Evolutionary conservation across 1,140 invertebrate species (phyloP), one percentile per base, ranked within the genome.

Genomic region (Drosophila tsacasi): DNA sequence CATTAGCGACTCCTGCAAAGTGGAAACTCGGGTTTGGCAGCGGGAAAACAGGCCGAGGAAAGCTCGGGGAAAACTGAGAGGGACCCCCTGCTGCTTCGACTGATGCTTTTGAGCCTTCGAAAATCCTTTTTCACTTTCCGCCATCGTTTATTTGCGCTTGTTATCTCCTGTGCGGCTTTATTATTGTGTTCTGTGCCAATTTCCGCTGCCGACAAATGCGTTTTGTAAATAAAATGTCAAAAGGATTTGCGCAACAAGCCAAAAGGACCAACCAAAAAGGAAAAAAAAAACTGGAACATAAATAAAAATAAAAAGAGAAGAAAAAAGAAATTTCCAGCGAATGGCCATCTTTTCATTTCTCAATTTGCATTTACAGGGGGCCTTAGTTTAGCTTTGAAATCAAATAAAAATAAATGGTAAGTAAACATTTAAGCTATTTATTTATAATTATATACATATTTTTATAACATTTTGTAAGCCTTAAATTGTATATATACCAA

Each of bases 141-240:
- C 44, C 44, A 50, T 49, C 76, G 76, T 55, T 79, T 76, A 44
- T 72, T 72, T 63, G 58, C 75, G 68, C 75, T 76, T 71, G 59
- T 73, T 78, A 68, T 74, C 79, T 55, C 57, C 72, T 75, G 78
- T 76, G 83, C 65, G 83, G 79, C 78, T 85, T 81, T 85, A 85
- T 85, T 85, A 86, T 86, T 86, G 83, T 81, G 83, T 71, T 85
- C 83, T 79, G 75, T 81, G 83, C 83, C 83, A 85, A 85, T 85
- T 85, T 85, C 83, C 83, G 82, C 55, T 80, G 81, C 77, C 82
- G 82, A 81, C 82, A 85, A 85, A 85, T 85, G 82, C 82, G 82
- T 85, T 85, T 85, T 85, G 83, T 86, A 86, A 85, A 85, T 85
- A 85, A 85, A 85, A 85, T 86, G 83, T 85, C 83, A 85, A 85